Base-by-base conservation (phyloP, 2,888 invertebrate species). In the Alitta virens region DNA sequence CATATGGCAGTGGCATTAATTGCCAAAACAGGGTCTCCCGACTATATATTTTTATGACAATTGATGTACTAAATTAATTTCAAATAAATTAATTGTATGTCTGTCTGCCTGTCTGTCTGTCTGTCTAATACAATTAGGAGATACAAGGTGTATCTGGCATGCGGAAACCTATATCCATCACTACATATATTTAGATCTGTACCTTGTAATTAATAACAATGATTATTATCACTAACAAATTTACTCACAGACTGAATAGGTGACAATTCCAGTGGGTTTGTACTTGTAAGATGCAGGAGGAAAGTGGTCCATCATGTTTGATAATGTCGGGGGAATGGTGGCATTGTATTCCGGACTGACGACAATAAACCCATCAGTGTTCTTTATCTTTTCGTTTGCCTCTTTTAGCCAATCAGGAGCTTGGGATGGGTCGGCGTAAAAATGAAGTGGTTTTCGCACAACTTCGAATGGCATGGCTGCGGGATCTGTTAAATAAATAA, bases 221-320 rank as follows among this genome's bases (percentile, higher is more conserved):
- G n/a, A n/a, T n/a, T n/a, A n/a, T n/a, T n/a, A n/a, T n/a, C n/a
- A n/a, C n/a, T n/a, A n/a, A n/a, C n/a, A n/a, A n/a, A n/a, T n/a
- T n/a, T n/a, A 60, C 67, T 55, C 64, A 76, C 78, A 75, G 61
- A 71, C 63, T 9, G 77, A 76, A 56, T 78, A 78, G 24, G 71
- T 71, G 25, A 78, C 73, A 23, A 78, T 74, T 2, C 73, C 76
- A 62, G 74, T 72, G 0, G 78, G 76, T 61, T 73, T 72, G 65
- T 78, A 82, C n/a, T 76, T 67, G 66, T 72, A 85, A 46, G 77
- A 71, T 16, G 75, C 72, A 2, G 79, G 76, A 2, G 82, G 77
- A 62, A 85, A 84, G 67, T 84, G 82, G 71, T 83, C 79, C 67
- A 84, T 53, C 74, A 83, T 72, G 68, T 83, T 83, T 43, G 76